Evolutionary conservation across 2,113 vertebrate genomes (phyloP).

Genomic region (Lophius piscatorius): DNA sequence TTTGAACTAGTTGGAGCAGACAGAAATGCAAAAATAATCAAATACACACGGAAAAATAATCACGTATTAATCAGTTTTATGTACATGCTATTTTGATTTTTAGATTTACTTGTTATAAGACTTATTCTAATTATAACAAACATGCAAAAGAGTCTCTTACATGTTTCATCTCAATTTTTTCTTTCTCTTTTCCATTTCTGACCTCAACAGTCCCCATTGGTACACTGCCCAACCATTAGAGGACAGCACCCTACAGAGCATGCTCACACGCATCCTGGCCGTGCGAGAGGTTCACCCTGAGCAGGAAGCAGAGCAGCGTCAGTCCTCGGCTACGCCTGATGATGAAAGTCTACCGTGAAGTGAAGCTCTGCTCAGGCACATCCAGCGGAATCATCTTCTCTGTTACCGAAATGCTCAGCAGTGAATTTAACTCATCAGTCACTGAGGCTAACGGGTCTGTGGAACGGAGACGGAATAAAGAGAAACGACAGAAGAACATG

Average conservation of each 20-base stretch:
- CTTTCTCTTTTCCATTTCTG: constrained; percentile 70
- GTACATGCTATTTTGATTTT: too few relatives aligned
- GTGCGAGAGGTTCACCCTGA: constrained; percentile 91
- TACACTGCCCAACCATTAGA: constrained; percentile 90
- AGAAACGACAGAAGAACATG: neutral
- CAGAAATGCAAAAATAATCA: too few relatives aligned
- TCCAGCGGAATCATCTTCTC: neutral
- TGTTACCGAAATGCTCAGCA: neutral
- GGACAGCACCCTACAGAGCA: constrained; percentile 88
- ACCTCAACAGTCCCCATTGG: constrained; percentile 90
- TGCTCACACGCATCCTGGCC: constrained; percentile 94
- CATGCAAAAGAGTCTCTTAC: too few relatives aligned
- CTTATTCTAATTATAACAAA: too few relatives aligned
- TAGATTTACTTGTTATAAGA: too few relatives aligned
- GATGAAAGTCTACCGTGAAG: constrained; percentile 26
- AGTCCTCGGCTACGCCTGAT: neutral
- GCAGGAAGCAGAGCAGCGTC: constrained; percentile 72
- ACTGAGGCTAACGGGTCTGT: neutral
- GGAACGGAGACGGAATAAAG: neutral
- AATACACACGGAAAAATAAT: too few relatives aligned
- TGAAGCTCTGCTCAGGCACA: neutral
- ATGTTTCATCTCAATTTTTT: too few relatives aligned
- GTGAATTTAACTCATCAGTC: neutral
- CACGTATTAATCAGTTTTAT: too few relatives aligned
- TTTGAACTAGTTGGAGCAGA: too few relatives aligned